Percentiles rank a stretch among this genome's conserved stretches.
phyloP scores from a whole-genome alignment of 2,113 vertebrate species.

The Platysteira castanea region DNA sequence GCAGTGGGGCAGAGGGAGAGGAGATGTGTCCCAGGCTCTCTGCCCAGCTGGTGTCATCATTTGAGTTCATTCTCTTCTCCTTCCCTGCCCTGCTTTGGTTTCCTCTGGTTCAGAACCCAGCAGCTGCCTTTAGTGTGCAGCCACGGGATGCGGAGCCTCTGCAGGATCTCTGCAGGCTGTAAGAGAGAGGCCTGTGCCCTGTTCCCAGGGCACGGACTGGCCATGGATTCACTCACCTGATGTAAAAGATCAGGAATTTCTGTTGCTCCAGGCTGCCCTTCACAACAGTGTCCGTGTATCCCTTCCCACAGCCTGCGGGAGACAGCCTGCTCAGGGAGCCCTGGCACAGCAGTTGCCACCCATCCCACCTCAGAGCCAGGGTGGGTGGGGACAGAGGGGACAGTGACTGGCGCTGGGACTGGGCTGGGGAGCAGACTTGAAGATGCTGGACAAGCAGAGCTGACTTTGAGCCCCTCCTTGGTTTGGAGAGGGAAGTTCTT shows the following conservation, averaged over 20 bases:
- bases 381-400: not conserved
- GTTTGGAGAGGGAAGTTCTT: not conserved
- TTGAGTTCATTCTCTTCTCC: not conserved
- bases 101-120: not conserved
- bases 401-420: not conserved
- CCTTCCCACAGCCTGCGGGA: conserved; percentile 78
- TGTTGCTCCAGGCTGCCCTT: conserved; percentile 81
- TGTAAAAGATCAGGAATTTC: conserved; percentile 85
- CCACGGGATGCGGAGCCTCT: not conserved
- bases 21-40: not conserved
- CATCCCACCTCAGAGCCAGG: not conserved
- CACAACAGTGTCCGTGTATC: conserved; percentile 81
- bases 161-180: not conserved
- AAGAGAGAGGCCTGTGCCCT: not conserved
- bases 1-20: not conserved
- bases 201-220: not conserved
- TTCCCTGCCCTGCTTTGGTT: not conserved
- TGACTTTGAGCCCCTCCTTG: not conserved
- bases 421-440: not conserved
- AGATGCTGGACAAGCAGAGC: not conserved
- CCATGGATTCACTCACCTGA: conserved; percentile 73
- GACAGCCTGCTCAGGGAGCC: not conserved
- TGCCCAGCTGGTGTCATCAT: not conserved
- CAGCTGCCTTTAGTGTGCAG: not conserved
- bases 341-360: not conserved